These are phyloP conservation scores for Operophtera brumata DNA, from an alignment of 2,888 invertebrate species.

Conservation along the genomic window DNA sequence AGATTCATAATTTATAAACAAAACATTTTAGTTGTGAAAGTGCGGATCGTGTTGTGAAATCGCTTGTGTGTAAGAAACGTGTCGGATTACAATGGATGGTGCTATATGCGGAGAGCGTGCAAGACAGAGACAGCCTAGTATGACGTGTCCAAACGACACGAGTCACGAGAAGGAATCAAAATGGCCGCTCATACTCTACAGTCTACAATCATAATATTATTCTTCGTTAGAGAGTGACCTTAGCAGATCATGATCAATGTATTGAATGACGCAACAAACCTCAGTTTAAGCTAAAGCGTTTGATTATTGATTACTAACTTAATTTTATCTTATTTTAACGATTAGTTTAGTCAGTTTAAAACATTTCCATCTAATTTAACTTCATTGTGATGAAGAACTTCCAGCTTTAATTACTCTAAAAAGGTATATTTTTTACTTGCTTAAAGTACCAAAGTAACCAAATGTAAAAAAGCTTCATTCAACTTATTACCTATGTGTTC, in stretches of 20 bases:
- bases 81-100: constrained; percentile 81
- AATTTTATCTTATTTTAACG: constrained; percentile 18
- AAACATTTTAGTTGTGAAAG: constrained; percentile 80
- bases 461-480: constrained; percentile 1
- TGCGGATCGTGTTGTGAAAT: constrained; percentile 80
- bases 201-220: constrained; percentile 79
- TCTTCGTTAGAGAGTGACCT: constrained; percentile 78
- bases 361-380: constrained; percentile 54
- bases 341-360: constrained; percentile 26
- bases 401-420: constrained; percentile 47
- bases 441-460: neutral
- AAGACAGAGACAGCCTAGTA: constrained; percentile 70
- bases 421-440: neutral
- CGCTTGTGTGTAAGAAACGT: constrained; percentile 79
- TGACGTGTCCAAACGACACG: constrained; percentile 76
- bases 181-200: constrained; percentile 72
- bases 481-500: neutral
- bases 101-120: constrained; percentile 79
- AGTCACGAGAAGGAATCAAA: constrained; percentile 79
- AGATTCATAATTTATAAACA: constrained; percentile 76
- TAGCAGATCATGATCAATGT: constrained; percentile 78
- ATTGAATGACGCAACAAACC: constrained; percentile 75
- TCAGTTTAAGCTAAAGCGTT: constrained; percentile 51
- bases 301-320: constrained; percentile 22
- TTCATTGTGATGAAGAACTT: constrained; percentile 18